These are phyloP conservation scores for Mystacides longicornis DNA, from an alignment of 2,888 invertebrate genomes.

Conservation along the genomic window DNA sequence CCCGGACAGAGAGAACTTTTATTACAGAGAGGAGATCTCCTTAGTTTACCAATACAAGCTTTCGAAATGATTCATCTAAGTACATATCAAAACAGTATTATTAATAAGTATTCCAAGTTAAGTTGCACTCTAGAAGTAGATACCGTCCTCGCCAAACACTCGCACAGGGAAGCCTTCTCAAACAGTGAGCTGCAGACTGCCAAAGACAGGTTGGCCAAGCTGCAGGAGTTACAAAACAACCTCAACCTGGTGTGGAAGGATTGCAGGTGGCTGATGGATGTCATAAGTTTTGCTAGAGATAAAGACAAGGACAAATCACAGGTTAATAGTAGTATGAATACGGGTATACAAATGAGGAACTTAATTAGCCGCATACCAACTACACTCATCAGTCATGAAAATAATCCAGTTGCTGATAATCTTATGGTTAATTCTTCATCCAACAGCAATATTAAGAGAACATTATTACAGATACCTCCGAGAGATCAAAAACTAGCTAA, in stretches of 20 bases:
- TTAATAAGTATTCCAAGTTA: slow-evolving; percentile 84
- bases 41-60: slow-evolving; percentile 87
- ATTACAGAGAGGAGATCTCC: slow-evolving; percentile 75
- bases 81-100: slow-evolving; percentile 87
- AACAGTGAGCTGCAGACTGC: slow-evolving; percentile 78
- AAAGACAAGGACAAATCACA: slow-evolving; percentile 39
- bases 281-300: slow-evolving; percentile 89
- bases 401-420: slow-evolving; percentile 22
- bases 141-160: slow-evolving; percentile 83
- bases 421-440: slow-evolving; percentile 19
- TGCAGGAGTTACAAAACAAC: slow-evolving; percentile 78
- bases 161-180: slow-evolving; percentile 91
- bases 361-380: slow-evolving; percentile 24
- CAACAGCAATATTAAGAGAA: slow-evolving; percentile 24
- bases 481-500: slow-evolving; percentile 69
- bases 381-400: slow-evolving; percentile 21
- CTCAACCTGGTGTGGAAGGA: slow-evolving; percentile 89
- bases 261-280: slow-evolving; percentile 93
- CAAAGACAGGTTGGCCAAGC: slow-evolving; percentile 72
- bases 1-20: slow-evolving; percentile 81
- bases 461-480: slow-evolving; percentile 57
- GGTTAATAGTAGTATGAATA: slow-evolving; percentile 38
- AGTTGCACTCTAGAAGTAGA: slow-evolving; percentile 92
- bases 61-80: slow-evolving; percentile 92
- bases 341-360: slow-evolving; percentile 39